Evolutionary conservation across 2,113 vertebrate genomes (phyloP), one percentile per base, ranked within the genome.

Genomic region (Ctenomys sociabilis): DNA sequence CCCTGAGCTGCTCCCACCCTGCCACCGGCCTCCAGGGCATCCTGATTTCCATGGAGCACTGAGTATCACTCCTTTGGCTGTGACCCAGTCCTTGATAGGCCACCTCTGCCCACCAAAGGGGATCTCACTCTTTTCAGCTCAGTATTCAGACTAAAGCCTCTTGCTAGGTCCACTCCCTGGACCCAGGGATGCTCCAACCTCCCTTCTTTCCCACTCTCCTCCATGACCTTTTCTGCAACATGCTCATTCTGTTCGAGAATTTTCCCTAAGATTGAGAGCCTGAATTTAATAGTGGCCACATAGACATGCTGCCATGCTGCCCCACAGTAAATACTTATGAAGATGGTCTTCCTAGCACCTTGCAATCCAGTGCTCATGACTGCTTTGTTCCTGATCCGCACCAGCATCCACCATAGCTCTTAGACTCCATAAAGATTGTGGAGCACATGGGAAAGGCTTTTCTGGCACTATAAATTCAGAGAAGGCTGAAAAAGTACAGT

Each of bases 401-500:
- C 49, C 9, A 17, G 11, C 24, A 17, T 14, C 9, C 43, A 0
- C 2, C 37, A 0, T 2, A 63, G 30, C 6, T 10, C 6, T 80
- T 61, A 3, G 5, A 6, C 43, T 61, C 28, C 1, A 11, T 21
- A 5, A 43, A 52, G 54, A 5, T 43, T 63, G 8, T 10, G 13
- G 68, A 21, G 7, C 64, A 52, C 32, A 5, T 45, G 0, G 43
- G 19, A 17, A 54, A 16, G 35, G 7, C 14, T 21, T 7, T 26
- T 4, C 59, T 52, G 49, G 49, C 35, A 9, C 30, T 59, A 5
- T 37, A 35, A 6, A 66, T 0, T 68, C 54, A 72, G 72, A n/a
- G 32, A 24, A 5, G 6, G 0, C 43, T 1, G 7, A 28, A 32
- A 32, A 0, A 52, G 19, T 37, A 19, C n/a, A 2, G 5, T 1